Percentiles rank a stretch among this genome's conserved stretches.
These are phyloP conservation scores for Muricea muricata DNA, from an alignment of 92 coral and sea anemone genomes.

Conservation along the genomic window DNA sequence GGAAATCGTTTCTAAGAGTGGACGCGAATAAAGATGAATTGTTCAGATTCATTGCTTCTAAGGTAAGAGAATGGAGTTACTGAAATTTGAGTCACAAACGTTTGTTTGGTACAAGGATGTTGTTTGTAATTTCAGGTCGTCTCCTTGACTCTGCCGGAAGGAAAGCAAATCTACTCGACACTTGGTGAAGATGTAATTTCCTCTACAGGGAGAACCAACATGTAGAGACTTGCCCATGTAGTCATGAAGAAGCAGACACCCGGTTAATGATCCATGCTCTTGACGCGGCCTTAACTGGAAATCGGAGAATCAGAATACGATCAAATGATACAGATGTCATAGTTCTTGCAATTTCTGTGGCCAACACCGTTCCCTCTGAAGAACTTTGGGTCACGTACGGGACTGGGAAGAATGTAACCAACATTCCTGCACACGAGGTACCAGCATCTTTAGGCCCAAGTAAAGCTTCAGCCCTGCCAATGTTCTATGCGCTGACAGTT, in stretches of 20 bases:
- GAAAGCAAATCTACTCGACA: conserved; percentile 70
- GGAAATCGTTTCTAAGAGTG: conserved; percentile 72
- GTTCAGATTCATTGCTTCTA: background rate
- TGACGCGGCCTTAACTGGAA: conserved; percentile 57
- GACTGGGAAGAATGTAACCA: conserved; percentile 46
- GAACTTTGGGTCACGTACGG: conserved; percentile 57
- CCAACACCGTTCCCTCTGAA: conserved; percentile 32
- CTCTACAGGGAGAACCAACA: background rate
- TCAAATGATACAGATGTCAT: conserved; percentile 73
- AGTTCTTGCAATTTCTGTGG: conserved; percentile 65
- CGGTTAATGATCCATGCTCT: conserved; percentile 72
- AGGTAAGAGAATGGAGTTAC: background rate
- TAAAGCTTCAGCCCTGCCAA: conserved; percentile 58
- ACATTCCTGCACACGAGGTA: conserved; percentile 50
- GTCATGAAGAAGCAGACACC: conserved; percentile 72
- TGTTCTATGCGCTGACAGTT: conserved; percentile 74
- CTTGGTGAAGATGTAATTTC: conserved; percentile 35
- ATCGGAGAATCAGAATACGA: conserved; percentile 53
- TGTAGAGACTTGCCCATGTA: conserved; percentile 52
- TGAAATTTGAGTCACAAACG: too few relatives aligned
- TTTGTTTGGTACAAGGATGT: too few relatives aligned
- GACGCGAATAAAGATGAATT: conserved; percentile 51
- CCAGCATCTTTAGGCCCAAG: conserved; percentile 64
- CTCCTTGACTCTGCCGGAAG: conserved; percentile 64
- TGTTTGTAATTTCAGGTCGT: conserved; percentile 53